A percentile compares a stretch with the other conserved stretches of the same genome.
These are phyloP conservation scores for Anomalospiza imberbis DNA, from an alignment of 2,797 vertebrate genomes.

Conservation along the genomic window DNA sequence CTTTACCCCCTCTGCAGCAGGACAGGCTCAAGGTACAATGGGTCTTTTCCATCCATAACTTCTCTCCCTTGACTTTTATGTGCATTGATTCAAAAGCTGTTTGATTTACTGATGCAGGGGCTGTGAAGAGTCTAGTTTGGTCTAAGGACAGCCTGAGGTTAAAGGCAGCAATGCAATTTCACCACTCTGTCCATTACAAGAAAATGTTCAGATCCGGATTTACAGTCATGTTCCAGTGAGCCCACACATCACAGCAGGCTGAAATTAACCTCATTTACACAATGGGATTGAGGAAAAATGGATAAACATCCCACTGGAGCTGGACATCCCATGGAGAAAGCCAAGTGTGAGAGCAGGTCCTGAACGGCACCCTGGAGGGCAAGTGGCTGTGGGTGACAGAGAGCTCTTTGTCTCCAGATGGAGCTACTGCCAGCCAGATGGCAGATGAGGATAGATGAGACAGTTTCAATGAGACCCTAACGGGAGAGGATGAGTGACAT, in stretches of 20 bases:
- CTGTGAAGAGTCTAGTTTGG: slow-evolving; percentile 7
- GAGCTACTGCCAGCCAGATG: background rate
- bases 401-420: background rate
- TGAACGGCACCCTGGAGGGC: accelerated
- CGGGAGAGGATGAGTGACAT: background rate
- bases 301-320: background rate
- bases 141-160: slow-evolving; percentile 41
- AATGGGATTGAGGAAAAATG: background rate
- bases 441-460: background rate
- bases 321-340: background rate
- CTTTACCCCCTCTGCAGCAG: background rate
- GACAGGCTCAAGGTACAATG: background rate
- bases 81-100: background rate
- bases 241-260: background rate
- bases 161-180: slow-evolving; percentile 31
- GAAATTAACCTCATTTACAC: slow-evolving; percentile 20
- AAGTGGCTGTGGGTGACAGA: background rate
- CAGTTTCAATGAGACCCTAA: background rate
- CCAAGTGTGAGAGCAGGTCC: accelerated
- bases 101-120: background rate
- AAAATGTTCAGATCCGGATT: slow-evolving; percentile 12
- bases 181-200: background rate
- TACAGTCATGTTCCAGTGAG: background rate
- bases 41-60: slow-evolving; percentile 37
- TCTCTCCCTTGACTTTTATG: slow-evolving; percentile 21